Evolutionary conservation across 2,113 vertebrate species (phyloP), one percentile per base, ranked within the genome.

Genomic region (Cebus imitator): DNA sequence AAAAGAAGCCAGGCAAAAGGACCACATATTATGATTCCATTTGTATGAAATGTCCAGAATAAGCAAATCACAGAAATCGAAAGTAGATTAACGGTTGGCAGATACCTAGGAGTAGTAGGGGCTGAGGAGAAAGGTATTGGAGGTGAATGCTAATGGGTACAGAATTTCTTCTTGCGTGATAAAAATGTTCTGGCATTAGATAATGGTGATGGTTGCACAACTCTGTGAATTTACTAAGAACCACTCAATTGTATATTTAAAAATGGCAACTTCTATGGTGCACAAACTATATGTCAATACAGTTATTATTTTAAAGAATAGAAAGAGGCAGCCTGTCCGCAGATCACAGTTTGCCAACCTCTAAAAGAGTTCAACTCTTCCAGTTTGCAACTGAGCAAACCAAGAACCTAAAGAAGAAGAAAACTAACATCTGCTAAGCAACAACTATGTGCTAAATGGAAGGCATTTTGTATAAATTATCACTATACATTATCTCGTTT

Each of bases 351-450:
- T 40, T 45, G 21, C 64, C 25, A n/a, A 57, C 21, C 50, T 92
- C 72, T 91, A 30, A n/a, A 37, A 21, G 25, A 37, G n/a, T 17
- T 78, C 73, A 91, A 6, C 57, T 87, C n/a, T 92, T 73, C 83
- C 79, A 88, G 68, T 91, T 92, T 48, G 95, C 25, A 66, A 23
- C 0, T 52, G n/a, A 96, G 66, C 70, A 89, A 94, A 93, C 48
- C 37, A 61, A 96, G 64, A 76, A 57, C 52, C 57, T 75, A 55
- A 79, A 68, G 40, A 79, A 27, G 37, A n/a, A 30, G 81, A 66
- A 78, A 93, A 75, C 17, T 40, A 92, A 64, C 75, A 45, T 75
- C 64, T 88, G 57, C 32, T 88, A 27, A 95, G 72, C 5, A 82
- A 52, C 45, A 73, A 75, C 48, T 87, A 37, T 43, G 30, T 68